phyloP scores from a whole-genome alignment of 1,140 invertebrate species.

The Diorhabda sublineata region DNA sequence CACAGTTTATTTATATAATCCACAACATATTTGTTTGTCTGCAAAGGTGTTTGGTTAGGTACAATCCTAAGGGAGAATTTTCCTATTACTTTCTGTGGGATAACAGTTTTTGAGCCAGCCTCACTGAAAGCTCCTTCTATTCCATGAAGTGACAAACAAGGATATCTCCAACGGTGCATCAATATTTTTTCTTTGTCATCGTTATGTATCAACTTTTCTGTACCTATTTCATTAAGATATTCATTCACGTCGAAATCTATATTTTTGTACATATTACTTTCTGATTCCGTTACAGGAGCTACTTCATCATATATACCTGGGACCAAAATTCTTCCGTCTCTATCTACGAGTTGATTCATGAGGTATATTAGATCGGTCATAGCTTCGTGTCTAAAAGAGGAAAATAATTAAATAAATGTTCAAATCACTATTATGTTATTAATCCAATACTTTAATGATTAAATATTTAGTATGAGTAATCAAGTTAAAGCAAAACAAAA shows the following conservation, averaged over 20 bases:
- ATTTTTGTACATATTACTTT: conserved; percentile 72
- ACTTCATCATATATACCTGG: conserved; percentile 79
- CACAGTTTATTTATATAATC: conserved; percentile 72
- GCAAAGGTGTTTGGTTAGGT: conserved; percentile 80
- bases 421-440: no score
- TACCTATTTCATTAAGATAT: conserved; percentile 71
- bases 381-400: conserved; percentile 63
- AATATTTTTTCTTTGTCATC: conserved; percentile 72
- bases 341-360: conserved; percentile 77
- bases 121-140: conserved; percentile 87
- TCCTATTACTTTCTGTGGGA: conserved; percentile 89
- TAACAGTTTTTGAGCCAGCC: conserved; percentile 90
- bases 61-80: conserved; percentile 96
- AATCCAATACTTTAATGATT: no score
- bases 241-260: conserved; percentile 89
- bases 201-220: conserved; percentile 66
- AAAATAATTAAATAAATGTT: no score
- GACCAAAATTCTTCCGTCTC: conserved; percentile 78
- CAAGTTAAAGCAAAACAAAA: no score
- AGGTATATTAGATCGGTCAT: conserved; percentile 86
- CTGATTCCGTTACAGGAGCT: conserved; percentile 65
- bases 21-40: conserved; percentile 69
- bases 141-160: conserved; percentile 86
- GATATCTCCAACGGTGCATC: conserved; percentile 89
- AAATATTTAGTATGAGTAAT: no score